A percentile compares a stretch with the other conserved stretches of the same genome.
Evolutionary conservation across 1,140 invertebrate species (phyloP).

Genomic region (Drosophila fuyamai): DNA sequence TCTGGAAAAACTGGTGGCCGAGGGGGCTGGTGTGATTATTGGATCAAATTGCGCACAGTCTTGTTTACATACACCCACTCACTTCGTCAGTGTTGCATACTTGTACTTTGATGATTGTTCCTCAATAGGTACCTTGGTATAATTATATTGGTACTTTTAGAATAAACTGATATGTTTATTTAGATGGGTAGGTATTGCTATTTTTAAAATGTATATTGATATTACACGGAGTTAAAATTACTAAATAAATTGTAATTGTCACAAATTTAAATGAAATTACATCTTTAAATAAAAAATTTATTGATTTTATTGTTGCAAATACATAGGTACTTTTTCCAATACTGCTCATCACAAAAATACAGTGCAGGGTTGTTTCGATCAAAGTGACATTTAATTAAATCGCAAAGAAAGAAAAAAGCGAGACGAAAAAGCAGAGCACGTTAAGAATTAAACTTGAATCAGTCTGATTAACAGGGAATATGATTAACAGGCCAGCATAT

Average conservation of each 20-base stretch:
- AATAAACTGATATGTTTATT: too few relatives aligned
- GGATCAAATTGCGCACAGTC: constrained; percentile 51
- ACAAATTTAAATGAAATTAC: too few relatives aligned
- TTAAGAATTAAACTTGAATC: constrained; percentile 18
- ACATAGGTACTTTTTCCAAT: neutral
- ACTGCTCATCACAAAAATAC: neutral
- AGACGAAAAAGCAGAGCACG: constrained; percentile 17
- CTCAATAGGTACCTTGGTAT: too few relatives aligned
- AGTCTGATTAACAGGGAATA: constrained; percentile 7
- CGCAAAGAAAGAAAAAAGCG: constrained; percentile 32
- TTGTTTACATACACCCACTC: constrained; percentile 23
- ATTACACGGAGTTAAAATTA: too few relatives aligned
- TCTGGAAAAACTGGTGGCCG: constrained; percentile 4
- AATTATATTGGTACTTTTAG: too few relatives aligned
- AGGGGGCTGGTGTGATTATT: constrained; percentile 57
- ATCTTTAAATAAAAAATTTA: too few relatives aligned
- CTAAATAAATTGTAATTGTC: too few relatives aligned
- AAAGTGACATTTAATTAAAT: constrained; percentile 80
- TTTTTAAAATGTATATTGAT: too few relatives aligned
- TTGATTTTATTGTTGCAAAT: too few relatives aligned
- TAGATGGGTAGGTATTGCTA: too few relatives aligned
- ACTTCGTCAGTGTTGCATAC: neutral
- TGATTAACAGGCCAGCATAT: constrained; percentile 14
- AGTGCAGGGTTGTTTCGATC: constrained; percentile 64
- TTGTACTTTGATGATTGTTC: neutral